Conservation (phyloP, 2,797 vertebrate genomes). For the Rhabdomys pumilio region DNA sequence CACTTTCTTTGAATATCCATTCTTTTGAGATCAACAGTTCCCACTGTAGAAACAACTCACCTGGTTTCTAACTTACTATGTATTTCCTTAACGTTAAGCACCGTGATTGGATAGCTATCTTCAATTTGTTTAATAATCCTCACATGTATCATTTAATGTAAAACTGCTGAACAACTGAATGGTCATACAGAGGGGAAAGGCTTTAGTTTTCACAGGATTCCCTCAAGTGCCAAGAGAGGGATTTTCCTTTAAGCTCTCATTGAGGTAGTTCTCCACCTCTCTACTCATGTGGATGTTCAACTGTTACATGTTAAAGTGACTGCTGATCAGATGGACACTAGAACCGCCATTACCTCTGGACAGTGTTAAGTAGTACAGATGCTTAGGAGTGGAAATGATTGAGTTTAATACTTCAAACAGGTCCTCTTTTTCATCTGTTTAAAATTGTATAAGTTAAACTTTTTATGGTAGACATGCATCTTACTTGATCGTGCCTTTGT, state of each 20-base stretch:
- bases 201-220: conserved; percentile 47
- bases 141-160: conserved; percentile 13
- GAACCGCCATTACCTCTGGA: conserved; percentile 14
- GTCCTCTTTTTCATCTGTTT: conserved; percentile 58
- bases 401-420: conserved; percentile 40
- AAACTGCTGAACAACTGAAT: conserved; percentile 53
- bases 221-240: conserved; percentile 56
- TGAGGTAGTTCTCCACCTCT: conserved; percentile 64
- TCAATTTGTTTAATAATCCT: conserved; percentile 54
- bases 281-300: conserved; percentile 20
- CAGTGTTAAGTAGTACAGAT: conserved; percentile 30
- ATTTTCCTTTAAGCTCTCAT: conserved; percentile 46
- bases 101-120: conserved; percentile 11
- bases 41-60: conserved; percentile 17
- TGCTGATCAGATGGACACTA: conserved; percentile 15
- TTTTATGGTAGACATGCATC: conserved; percentile 61
- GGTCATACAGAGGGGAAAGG: not conserved
- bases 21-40: conserved; percentile 75
- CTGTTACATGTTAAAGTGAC: not conserved
- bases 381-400: conserved; percentile 51
- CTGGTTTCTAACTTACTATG: conserved; percentile 30
- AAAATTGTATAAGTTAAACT: conserved; percentile 42
- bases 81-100: conserved; percentile 53
- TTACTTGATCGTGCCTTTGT: conserved; percentile 74
- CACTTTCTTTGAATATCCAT: conserved; percentile 68